Evolutionary conservation across 2,113 vertebrate genomes (phyloP).

Genomic region (Apodemus speciosus): DNA sequence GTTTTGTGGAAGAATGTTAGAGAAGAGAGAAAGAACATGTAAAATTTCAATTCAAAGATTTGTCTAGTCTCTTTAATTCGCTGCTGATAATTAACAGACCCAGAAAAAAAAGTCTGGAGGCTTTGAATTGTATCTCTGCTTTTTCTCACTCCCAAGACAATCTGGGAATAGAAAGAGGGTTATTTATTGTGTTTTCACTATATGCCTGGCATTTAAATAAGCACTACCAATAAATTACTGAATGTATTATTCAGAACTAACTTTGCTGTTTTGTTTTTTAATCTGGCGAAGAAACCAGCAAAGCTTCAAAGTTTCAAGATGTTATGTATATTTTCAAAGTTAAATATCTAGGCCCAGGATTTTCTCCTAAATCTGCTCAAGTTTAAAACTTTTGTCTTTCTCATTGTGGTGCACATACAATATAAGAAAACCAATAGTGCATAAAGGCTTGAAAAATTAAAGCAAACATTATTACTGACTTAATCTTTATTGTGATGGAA

Average conservation of each 20-base stretch:
- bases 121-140: neutral
- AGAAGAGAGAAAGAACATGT: neutral
- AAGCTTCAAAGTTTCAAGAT: neutral
- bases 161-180: neutral
- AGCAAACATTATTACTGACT: neutral
- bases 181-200: neutral
- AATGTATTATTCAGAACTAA: conserved; percentile 6
- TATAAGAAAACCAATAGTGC: neutral
- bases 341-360: neutral
- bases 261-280: neutral
- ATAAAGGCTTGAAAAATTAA: conserved; percentile 14
- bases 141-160: neutral
- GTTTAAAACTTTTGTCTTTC: neutral
- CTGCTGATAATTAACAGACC: neutral
- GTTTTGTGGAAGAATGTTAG: neutral
- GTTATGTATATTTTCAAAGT: conserved; percentile 17
- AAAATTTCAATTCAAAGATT: neutral
- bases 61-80: neutral
- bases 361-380: neutral
- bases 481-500: neutral
- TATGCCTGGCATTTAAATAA: neutral
- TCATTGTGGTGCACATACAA: neutral
- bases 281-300: neutral
- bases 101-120: neutral
- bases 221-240: neutral